Evolutionary conservation across 64 coral and sea anemone species (phyloP).

Genomic region (Pocillopora verrucosa): DNA sequence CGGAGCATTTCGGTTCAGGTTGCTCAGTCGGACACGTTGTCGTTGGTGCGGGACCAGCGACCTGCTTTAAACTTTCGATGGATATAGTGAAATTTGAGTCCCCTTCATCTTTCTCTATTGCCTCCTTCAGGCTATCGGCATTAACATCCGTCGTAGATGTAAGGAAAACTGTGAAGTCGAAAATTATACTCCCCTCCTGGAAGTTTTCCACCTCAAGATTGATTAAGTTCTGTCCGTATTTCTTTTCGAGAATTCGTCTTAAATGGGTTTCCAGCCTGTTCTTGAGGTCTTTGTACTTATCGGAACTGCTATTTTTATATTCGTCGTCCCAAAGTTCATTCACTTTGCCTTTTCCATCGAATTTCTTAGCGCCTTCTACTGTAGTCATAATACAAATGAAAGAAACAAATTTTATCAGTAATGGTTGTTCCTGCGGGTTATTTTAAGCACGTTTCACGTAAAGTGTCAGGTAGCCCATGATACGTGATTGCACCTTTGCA

Average conservation of each 20-base stretch:
- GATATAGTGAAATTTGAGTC: neutral
- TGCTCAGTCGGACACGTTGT: neutral
- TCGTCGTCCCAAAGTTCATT: neutral
- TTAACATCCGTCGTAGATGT: neutral
- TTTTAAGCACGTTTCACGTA: no score
- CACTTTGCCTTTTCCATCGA: neutral
- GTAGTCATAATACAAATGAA: neutral
- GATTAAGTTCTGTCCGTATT: neutral
- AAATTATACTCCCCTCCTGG: neutral
- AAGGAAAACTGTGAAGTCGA: constrained; percentile 17
- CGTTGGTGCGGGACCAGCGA: neutral
- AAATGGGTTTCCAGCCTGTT: neutral
- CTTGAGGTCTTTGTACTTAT: neutral
- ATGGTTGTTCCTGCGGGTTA: neutral
- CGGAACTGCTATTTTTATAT: neutral
- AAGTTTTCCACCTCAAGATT: neutral
- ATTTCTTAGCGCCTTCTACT: neutral
- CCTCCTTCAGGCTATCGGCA: neutral
- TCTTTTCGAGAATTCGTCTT: neutral
- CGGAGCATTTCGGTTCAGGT: no score
- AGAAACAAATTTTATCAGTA: neutral
- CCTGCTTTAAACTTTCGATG: neutral
- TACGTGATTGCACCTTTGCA: no score
- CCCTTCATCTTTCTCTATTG: constrained; percentile 2
- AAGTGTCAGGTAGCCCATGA: no score